Evolutionary conservation across 2,113 vertebrate genomes (phyloP).

Genomic region (Cranoglanis bouderius): DNA sequence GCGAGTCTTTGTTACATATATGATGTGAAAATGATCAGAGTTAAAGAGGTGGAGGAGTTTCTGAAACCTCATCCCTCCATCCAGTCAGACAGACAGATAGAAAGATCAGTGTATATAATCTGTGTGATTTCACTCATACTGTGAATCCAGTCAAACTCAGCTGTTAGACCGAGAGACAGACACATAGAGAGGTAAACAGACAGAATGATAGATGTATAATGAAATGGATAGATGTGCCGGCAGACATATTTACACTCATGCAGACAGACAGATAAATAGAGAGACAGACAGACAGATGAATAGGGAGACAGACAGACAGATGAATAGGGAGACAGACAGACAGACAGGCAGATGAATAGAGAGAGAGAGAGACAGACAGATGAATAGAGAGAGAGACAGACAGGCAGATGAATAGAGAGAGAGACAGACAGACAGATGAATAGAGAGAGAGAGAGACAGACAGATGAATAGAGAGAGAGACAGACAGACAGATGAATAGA

Average conservation of each 20-base stretch:
- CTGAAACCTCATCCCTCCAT: constrained; percentile 54
- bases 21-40: neutral
- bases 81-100: neutral
- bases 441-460: too few species aligned
- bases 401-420: too few species aligned
- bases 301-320: neutral
- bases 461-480: too few species aligned
- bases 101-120: neutral
- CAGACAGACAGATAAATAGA: neutral
- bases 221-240: neutral
- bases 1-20: neutral
- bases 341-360: too few species aligned
- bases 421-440: too few species aligned
- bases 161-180: neutral
- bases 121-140: neutral
- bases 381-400: too few species aligned
- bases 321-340: too few species aligned
- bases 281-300: neutral
- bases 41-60: neutral
- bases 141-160: neutral
- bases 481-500: too few species aligned
- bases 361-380: too few species aligned
- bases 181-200: too few species aligned
- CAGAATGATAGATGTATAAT: neutral
- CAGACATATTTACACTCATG: neutral